A percentile compares a stretch with the other conserved stretches of the same genome.
Conservation (phyloP, 1,140 invertebrate genomes). For the Melanaphis sacchari region DNA sequence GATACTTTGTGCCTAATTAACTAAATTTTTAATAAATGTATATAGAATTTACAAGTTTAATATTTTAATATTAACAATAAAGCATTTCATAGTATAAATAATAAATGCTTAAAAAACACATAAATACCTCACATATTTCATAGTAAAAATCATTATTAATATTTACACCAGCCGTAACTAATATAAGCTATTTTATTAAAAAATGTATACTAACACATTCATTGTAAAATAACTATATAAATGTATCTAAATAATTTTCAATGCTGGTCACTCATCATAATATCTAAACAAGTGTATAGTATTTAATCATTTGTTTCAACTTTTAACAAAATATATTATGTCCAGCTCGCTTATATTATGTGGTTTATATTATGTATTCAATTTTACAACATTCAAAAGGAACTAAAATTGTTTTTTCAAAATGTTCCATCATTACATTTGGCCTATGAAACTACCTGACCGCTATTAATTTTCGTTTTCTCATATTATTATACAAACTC, state of each 20-base stretch:
- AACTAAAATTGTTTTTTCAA: not conserved
- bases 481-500: slow-evolving; percentile 1
- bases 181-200: no score
- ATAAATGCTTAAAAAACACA: no score
- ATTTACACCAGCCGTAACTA: no score
- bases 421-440: not conserved
- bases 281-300: not conserved
- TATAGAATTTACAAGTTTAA: no score
- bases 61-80: no score
- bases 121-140: no score
- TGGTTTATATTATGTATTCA: not conserved
- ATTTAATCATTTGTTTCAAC: not conserved
- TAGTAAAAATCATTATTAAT: no score
- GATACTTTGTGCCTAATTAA: no score
- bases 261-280: not conserved
- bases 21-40: no score
- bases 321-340: not conserved
- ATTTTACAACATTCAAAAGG: not conserved
- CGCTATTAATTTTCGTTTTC: slow-evolving; percentile 52
- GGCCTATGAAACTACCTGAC: not conserved
- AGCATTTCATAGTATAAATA: no score
- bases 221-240: not conserved
- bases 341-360: not conserved
- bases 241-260: not conserved
- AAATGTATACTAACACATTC: no score